Evolutionary conservation across 1,140 invertebrate genomes (phyloP).

Genomic region (Kradibia gibbosae): DNA sequence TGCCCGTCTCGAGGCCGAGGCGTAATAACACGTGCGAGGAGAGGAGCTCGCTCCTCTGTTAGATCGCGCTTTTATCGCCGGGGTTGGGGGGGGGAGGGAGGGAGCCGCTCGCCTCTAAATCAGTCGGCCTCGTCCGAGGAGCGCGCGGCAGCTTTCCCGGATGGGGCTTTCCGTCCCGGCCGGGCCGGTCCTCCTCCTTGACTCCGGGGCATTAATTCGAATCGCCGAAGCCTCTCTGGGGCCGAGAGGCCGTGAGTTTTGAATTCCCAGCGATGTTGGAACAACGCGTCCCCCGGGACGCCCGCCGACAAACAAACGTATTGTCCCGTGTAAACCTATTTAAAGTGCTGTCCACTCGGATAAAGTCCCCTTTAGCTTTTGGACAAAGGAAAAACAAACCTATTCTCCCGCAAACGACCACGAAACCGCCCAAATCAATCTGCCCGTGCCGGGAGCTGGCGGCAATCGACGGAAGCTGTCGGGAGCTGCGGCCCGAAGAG

Average conservation of each 20-base stretch:
- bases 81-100: too few relatives aligned
- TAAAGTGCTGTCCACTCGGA: constrained; percentile 28
- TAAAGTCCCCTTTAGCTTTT: not conserved
- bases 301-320: constrained; percentile 8
- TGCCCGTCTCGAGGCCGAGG: constrained; percentile 31
- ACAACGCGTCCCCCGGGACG: not conserved
- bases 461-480: too few relatives aligned
- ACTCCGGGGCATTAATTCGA: too few relatives aligned
- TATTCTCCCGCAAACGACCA: constrained; percentile 28
- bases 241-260: not conserved
- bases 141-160: not conserved
- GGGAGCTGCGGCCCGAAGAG: too few relatives aligned
- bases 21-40: constrained; percentile 30
- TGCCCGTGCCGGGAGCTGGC: not conserved
- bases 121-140: not conserved
- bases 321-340: constrained; percentile 37
- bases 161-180: not conserved
- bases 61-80: too few relatives aligned
- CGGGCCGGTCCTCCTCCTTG: too few relatives aligned
- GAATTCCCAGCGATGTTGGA: not conserved
- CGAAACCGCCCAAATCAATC: constrained; percentile 33
- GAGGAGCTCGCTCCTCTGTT: too few relatives aligned
- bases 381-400: constrained; percentile 31
- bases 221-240: not conserved
- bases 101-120: too few relatives aligned